Evolutionary conservation across 2,888 invertebrate genomes (phyloP), one percentile per base, ranked within the genome.

Genomic region (Parochlus steinenii): DNA sequence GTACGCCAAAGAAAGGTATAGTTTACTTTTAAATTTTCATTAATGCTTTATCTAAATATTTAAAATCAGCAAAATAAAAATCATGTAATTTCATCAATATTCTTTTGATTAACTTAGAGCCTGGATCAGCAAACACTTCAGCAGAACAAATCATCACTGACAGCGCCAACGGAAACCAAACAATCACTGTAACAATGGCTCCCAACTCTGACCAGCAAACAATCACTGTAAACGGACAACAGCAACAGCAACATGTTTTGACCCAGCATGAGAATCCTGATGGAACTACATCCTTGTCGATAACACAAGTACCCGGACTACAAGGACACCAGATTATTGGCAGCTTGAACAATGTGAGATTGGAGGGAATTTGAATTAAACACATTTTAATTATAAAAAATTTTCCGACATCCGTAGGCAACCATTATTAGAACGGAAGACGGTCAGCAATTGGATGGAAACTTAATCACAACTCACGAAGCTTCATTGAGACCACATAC

Each of bases 401-500:
- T 23, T 22, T 18, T 22, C 11, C 25, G n/a, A 12, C 19, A 54
- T 55, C 58, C 47, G 56, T 58, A 55, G 58, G 58, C 48, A 52
- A 57, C 53, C 56, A 58, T 51, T 55, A 58, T 56, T 53, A 58
- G 56, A 55, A 36, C 36, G 11, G 58, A 58, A 55, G 59, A 58
- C 56, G 57, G 58, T 51, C 55, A 53, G 54, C 32, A 38, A 29
- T 29, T 32, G 17, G 29, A 38, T 25, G 45, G 45, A 40, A 45
- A 45, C 41, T 37, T 44, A 31, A 42, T 44, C 25, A 39, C 41
- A 26, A 42, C 47, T 39, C 44, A 47, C 34, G 46, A 46, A 33
- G 39, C 44, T 40, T 39, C 43, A 38, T 27, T 43, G 37, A 36
- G 42, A 39, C 41, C 42, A 25, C 40, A 42, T 25, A 44, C 39